Base-by-base conservation (phyloP, 2,888 invertebrate species). In the Cantharis flavilabris region DNA sequence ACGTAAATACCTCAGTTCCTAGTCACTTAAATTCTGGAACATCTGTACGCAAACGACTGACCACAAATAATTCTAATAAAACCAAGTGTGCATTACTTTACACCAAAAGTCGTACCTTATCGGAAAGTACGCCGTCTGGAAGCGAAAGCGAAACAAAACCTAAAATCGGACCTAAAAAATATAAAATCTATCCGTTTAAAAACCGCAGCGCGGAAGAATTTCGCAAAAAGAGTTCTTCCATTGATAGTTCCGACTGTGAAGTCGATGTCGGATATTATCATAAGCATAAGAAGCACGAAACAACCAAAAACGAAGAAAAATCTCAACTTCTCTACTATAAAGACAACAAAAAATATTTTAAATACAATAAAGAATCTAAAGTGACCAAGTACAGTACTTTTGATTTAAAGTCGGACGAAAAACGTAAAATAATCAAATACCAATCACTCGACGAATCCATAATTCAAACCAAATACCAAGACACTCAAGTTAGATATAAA, bases 321-420 rank as follows among this genome's bases (percentile, higher is more conserved):
- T 87, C 88, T 1, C 87, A 88, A 76, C 78, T 88, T 76, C 86
- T 88, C 76, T 85, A 87, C 83, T 85, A 86, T 76, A 88, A 87
- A 79, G 87, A 88, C 79, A 84, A 84, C 72, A 83, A 84, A 62
- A 87, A 87, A 82, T 84, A 87, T 7, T 83, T 87, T 26, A 83
- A 87, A 2, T 85, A 87, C 18, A 88, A 87, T 81, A 86, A 86
- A 71, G 86, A 87, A 75, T 83, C 86, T 3, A 86, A 85, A 80
- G 81, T 85, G 26, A 87, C 86, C 5, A 88, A 86, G 81, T 88
- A 88, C 79, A 88, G 88, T 76, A 88, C 88, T 11, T 88, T 88
- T 76, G 87, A 88, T 78, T 84, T 86, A 78, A 85, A 85, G 78
- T 82, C 80, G 11, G 82, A 84, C 28, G 84, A 83, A 69, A 84